Conservation (phyloP, 2,888 invertebrate species). For the Amphipyra berbera region DNA sequence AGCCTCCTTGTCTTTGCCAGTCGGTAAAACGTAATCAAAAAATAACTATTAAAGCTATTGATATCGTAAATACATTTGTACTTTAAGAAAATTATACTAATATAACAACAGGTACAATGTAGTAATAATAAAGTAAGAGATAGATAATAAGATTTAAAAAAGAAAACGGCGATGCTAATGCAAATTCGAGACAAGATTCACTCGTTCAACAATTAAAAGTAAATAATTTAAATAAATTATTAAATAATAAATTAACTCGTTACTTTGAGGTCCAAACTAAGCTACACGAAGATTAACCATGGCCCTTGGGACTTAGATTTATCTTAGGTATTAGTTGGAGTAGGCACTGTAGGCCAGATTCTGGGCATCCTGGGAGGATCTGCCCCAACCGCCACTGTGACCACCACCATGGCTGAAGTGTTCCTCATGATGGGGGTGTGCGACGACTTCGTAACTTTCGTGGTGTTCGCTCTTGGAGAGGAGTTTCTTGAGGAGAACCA, state of each 20-base stretch:
- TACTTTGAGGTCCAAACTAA: conserved; percentile 82
- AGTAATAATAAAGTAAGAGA: conserved; percentile 56
- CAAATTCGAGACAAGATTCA: conserved; percentile 79
- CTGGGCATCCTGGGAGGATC: conserved; percentile 92
- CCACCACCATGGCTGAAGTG: conserved; percentile 89
- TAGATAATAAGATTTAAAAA: conserved; percentile 48
- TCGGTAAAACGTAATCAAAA: conserved; percentile 46
- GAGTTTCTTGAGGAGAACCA: conserved; percentile 92
- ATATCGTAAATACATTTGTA: conserved; percentile 75
- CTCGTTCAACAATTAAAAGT: conserved; percentile 71
- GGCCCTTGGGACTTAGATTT: conserved; percentile 59
- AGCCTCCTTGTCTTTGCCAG: conserved; percentile 43
- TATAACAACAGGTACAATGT: conserved; percentile 79
- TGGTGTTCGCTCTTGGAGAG: conserved; percentile 91
- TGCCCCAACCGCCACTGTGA: conserved; percentile 91
- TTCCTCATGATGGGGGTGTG: conserved; percentile 91
- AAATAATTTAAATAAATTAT: conserved; percentile 85
- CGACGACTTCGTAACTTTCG: conserved; percentile 94
- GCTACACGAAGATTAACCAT: conserved; percentile 68
- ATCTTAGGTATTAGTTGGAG: conserved; percentile 83
- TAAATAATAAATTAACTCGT: conserved; percentile 83
- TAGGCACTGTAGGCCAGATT: conserved; percentile 93
- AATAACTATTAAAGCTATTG: conserved; percentile 77
- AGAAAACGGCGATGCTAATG: conserved; percentile 67
- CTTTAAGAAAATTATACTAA: conserved; percentile 73